These are phyloP conservation scores for Oceanites oceanicus DNA, from an alignment of 2,113 vertebrate genomes.

Conservation along the genomic window DNA sequence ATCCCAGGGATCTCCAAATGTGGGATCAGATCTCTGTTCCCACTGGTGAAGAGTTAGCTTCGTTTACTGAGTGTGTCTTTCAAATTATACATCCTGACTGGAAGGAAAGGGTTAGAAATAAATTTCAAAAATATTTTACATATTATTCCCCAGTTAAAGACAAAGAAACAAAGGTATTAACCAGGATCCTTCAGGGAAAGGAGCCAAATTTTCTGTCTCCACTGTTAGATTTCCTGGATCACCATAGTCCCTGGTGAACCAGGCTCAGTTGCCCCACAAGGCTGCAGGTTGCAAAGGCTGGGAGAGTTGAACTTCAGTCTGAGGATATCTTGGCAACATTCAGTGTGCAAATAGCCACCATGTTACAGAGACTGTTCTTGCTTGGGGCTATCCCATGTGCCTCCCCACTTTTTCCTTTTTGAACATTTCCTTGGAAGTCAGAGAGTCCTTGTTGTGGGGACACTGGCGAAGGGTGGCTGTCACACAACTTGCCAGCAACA, in stretches of 20 bases:
- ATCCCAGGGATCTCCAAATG: neutral
- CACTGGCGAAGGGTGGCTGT: neutral
- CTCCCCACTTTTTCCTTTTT: neutral
- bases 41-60: neutral
- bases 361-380: neutral
- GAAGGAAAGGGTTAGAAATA: neutral
- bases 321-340: neutral
- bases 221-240: neutral
- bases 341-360: neutral
- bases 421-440: neutral
- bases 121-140: neutral
- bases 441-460: neutral
- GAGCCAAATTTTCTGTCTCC: neutral
- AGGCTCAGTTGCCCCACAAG: neutral
- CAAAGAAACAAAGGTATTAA: neutral
- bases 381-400: neutral
- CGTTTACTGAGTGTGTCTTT: neutral
- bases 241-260: neutral
- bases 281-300: neutral
- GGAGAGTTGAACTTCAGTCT: neutral
- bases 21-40: neutral
- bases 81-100: accelerated
- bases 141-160: neutral
- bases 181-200: neutral
- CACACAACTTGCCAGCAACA: neutral